These are phyloP conservation scores for Turnix velox DNA, from an alignment of 2,113 vertebrate species.

Conservation along the genomic window DNA sequence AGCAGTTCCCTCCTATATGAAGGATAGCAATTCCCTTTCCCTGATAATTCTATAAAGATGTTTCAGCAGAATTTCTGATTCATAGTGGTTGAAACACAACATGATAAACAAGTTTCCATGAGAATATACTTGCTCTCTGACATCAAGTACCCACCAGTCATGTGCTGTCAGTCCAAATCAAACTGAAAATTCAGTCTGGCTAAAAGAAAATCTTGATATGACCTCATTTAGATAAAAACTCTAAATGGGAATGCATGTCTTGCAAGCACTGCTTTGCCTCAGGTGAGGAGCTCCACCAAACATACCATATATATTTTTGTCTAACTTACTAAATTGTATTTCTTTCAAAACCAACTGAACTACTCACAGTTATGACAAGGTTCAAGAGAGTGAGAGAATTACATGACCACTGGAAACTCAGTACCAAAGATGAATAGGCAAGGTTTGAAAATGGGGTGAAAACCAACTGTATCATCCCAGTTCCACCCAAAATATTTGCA, in stretches of 20 bases:
- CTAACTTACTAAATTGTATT: not conserved
- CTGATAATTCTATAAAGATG: not conserved
- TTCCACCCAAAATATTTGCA: not conserved
- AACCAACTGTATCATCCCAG: not conserved
- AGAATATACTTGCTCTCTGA: not conserved
- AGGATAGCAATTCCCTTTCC: not conserved
- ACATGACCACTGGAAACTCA: not conserved
- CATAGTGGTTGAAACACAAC: not conserved
- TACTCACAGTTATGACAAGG: not conserved
- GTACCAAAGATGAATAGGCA: not conserved
- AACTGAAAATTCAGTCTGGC: not conserved
- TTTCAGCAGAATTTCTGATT: not conserved
- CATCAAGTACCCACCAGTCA: not conserved
- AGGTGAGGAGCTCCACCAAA: not conserved
- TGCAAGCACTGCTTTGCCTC: not conserved
- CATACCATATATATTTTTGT: not conserved
- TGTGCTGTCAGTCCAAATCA: not conserved
- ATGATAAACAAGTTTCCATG: not conserved
- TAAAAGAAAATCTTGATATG: not conserved
- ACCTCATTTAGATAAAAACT: not conserved
- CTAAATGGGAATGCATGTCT: not conserved
- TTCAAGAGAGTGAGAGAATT: not conserved
- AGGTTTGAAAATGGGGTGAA: not conserved
- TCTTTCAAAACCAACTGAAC: not conserved
- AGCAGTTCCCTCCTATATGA: not conserved